Evolutionary conservation across 2,888 invertebrate species (phyloP).

Genomic region (Calliphora vomitoria): DNA sequence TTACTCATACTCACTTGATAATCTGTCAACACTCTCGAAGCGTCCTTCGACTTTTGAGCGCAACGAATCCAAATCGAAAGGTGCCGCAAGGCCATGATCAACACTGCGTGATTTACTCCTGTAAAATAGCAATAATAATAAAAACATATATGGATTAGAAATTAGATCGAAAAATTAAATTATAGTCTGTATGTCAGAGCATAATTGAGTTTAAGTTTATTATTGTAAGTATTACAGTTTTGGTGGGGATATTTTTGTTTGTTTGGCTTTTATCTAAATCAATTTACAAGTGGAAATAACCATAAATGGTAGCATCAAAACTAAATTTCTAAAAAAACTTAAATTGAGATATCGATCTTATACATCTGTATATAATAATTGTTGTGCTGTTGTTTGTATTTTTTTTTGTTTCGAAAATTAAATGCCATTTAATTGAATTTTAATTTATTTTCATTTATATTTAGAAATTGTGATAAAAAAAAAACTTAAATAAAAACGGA

Average conservation of each 20-base stretch:
- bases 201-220: constrained; percentile 27
- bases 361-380: background rate
- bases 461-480: constrained; percentile 21
- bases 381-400: constrained; percentile 7
- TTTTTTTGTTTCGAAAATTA: constrained; percentile 32
- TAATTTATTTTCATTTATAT: constrained; percentile 57
- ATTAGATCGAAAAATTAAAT: constrained; percentile 57
- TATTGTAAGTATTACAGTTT: constrained; percentile 3
- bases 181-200: background rate
- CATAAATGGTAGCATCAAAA: constrained; percentile 52
- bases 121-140: constrained; percentile 82
- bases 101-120: constrained; percentile 97
- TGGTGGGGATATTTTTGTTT: background rate
- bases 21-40: constrained; percentile 91
- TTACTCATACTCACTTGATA: constrained; percentile 85
- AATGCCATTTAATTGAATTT: constrained; percentile 64
- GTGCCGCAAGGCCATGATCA: constrained; percentile 94
- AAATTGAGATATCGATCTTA: constrained; percentile 36
- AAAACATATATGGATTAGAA: constrained; percentile 50
- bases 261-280: constrained; percentile 2
- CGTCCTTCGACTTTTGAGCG: constrained; percentile 94
- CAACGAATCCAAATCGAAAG: constrained; percentile 93
- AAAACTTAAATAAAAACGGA: background rate
- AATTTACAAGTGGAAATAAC: constrained; percentile 71
- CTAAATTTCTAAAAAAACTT: background rate